phyloP scores from a whole-genome alignment of 2,888 invertebrate genomes.

The Eristalinus aeneus region DNA sequence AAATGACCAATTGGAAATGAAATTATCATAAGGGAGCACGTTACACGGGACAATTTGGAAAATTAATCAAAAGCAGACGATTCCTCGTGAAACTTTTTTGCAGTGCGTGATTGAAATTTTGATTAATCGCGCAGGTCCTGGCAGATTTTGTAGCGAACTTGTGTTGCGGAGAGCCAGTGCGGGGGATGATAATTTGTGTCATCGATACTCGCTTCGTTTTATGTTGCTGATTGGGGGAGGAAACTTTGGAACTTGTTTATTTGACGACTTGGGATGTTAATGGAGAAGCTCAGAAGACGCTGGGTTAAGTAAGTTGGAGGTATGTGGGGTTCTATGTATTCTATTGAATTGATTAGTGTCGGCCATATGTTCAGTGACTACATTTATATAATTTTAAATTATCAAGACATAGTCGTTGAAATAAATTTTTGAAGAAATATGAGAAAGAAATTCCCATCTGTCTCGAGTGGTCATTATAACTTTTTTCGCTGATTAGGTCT shows the following conservation, averaged over 20 bases:
- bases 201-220: background rate
- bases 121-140: background rate
- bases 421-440: too few species aligned
- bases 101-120: conserved; percentile 1
- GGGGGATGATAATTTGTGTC: background rate
- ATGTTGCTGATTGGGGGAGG: background rate
- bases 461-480: too few species aligned
- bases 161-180: background rate
- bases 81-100: conserved; percentile 11
- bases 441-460: too few species aligned
- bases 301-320: background rate
- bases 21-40: conserved; percentile 56
- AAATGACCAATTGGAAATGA: conserved; percentile 66
- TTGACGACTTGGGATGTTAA: background rate
- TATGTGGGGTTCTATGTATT: background rate
- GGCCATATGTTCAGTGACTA: too few species aligned
- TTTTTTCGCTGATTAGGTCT: too few species aligned
- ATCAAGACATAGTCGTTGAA: too few species aligned
- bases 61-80: conserved; percentile 55
- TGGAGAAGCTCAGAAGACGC: background rate
- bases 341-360: too few species aligned
- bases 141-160: background rate
- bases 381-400: too few species aligned
- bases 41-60: conserved; percentile 47
- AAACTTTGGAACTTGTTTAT: background rate